Evolutionary conservation across 1,140 invertebrate genomes (phyloP), one percentile per base, ranked within the genome.

Genomic region (Temnothorax nylanderi): DNA sequence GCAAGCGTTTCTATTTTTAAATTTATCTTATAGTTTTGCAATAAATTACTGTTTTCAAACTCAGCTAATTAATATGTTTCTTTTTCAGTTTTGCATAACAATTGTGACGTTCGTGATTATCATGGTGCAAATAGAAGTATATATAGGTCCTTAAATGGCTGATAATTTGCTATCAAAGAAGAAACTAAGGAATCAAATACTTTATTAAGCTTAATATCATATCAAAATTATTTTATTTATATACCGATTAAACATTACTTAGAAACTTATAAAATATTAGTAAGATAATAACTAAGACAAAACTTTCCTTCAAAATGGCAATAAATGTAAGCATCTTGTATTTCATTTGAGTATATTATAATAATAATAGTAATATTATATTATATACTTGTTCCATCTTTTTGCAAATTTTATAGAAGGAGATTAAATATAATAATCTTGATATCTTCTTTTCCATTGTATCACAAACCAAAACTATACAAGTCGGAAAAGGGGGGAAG

Each of bases 121-220:
- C 34, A 76, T 76, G 74, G n/a, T 76, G 7, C 74, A 76, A 56
- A n/a, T 72, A 18, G 13, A 75, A 71, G 11, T 26, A 67, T 1
- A 0, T 65, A 8, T 65, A 32, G 7, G 6, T 7, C 13, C 7
- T 18, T n/a, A 16, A 37, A 64, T 47, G 44, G 10, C 8, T 47
- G 44, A 8, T 41, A 37, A 16, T 34, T 64, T 10, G 8, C 21
- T 11, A 7, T 60, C 4, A 32, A 32, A 32, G 10, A 60, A 32
- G 26, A 32, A 60, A 54, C 0, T 51, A 18, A 26, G 0, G 3
- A 16, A 32, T 13, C 11, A 32, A 60, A 7, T 0, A 60, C 2
- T 13, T 60, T 7, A 60, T 60, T 10, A 32, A 60, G 3, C 1
- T 1, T 58, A 58, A 32, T 3, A 60, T 13, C 26, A 10, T 2